Percentiles rank a stretch among this genome's conserved stretches.
Conservation (phyloP, 1,140 invertebrate species). For the Phymorhynchus buccinoides region DNA sequence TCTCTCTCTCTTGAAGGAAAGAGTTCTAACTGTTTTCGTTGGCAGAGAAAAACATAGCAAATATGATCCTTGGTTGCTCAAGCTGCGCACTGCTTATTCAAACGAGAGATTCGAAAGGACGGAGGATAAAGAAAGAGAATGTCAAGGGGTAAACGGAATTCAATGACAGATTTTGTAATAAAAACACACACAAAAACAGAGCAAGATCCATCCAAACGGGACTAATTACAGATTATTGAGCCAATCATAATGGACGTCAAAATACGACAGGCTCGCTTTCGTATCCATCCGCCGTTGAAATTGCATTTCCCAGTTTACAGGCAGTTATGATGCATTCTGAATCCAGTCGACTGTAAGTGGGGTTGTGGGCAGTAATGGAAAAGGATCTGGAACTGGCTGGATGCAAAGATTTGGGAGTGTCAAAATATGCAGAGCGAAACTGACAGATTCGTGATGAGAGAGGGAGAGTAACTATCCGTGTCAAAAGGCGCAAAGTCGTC, state of each 20-base stretch:
- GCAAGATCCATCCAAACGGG: not conserved
- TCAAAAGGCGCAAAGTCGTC: too few species aligned
- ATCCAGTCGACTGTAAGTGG: not conserved
- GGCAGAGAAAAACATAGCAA: too few species aligned
- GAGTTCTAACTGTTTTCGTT: not conserved
- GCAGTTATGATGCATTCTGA: not conserved
- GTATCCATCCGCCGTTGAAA: not conserved
- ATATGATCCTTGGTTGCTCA: too few species aligned
- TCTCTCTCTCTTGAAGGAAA: too few species aligned
- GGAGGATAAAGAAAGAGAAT: too few species aligned
- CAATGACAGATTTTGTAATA: not conserved
- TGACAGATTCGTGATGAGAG: too few species aligned
- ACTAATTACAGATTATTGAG: not conserved
- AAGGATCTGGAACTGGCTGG: not conserved
- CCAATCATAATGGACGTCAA: not conserved
- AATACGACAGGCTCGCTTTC: not conserved
- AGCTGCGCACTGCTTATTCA: too few species aligned
- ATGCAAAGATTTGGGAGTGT: not conserved
- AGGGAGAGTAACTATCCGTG: too few species aligned
- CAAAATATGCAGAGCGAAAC: not conserved
- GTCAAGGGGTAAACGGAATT: too few species aligned
- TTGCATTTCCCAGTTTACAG: not conserved
- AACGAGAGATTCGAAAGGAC: too few species aligned
- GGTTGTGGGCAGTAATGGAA: not conserved
- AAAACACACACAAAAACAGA: not conserved